These are phyloP conservation scores for Venusia cambrica DNA, from an alignment of 2,888 invertebrate species.

Conservation along the genomic window DNA sequence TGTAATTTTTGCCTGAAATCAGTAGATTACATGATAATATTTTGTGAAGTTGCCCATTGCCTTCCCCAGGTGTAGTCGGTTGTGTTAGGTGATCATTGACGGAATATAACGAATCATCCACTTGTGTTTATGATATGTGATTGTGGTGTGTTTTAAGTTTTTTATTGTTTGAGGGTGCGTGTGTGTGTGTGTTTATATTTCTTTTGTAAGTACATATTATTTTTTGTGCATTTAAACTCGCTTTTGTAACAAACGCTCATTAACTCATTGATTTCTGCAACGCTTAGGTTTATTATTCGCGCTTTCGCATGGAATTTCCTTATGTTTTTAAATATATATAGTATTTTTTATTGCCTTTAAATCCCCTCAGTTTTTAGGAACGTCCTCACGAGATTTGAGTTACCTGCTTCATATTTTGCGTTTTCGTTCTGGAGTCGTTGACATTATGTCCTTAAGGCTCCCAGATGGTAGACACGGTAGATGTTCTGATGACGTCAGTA, in stretches of 20 bases:
- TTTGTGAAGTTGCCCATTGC: conserved; percentile 11
- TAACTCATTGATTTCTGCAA: conserved; percentile 27
- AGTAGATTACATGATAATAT: background rate
- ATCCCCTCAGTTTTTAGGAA: too few species aligned
- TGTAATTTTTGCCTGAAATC: too few species aligned
- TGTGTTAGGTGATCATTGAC: conserved; percentile 19
- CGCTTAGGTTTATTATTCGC: conserved; percentile 28
- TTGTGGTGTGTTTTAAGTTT: conserved; percentile 19
- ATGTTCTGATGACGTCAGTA: conserved; percentile 10
- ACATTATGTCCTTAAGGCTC: conserved; percentile 72
- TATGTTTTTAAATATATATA: conserved; percentile 29
- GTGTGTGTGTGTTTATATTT: conserved; percentile 12
- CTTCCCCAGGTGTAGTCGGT: conserved; percentile 23
- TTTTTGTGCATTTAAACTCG: conserved; percentile 18
- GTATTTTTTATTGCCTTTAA: conserved; percentile 17
- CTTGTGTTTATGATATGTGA: conserved; percentile 27
- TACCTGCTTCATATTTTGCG: too few species aligned
- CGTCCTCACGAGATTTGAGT: too few species aligned
- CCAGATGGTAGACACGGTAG: conserved; percentile 36
- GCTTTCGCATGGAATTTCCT: conserved; percentile 40
- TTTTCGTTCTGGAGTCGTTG: conserved; percentile 53
- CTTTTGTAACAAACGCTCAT: conserved; percentile 29
- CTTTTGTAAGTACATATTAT: conserved; percentile 24
- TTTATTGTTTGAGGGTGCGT: conserved; percentile 11
- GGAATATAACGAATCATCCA: conserved; percentile 29